Percentiles rank a stretch among this genome's conserved stretches.
These are phyloP conservation scores for Amazona guildingii DNA, from an alignment of 2,113 vertebrate species.

Conservation along the genomic window DNA sequence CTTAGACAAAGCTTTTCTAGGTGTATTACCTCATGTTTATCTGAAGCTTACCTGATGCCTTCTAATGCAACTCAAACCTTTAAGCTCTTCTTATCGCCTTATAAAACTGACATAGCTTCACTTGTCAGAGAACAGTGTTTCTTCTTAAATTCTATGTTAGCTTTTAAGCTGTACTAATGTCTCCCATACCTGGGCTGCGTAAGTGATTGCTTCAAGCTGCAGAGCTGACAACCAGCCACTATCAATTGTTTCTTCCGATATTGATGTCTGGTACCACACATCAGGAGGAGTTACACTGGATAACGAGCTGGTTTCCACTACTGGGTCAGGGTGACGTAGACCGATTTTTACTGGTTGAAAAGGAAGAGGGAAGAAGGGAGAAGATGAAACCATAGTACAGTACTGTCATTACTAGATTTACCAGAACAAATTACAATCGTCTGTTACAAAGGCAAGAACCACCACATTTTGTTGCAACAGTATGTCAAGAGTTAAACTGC, in stretches of 20 bases:
- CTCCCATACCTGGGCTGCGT: conserved; percentile 87
- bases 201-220: conserved; percentile 96
- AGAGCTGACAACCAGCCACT: conserved; percentile 93
- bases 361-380: background rate
- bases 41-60: background rate
- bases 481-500: background rate
- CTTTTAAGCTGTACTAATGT: background rate
- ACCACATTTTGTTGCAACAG: background rate
- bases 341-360: conserved; percentile 87
- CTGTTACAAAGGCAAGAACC: background rate
- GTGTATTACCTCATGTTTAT: background rate
- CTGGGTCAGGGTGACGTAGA: conserved; percentile 92
- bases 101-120: background rate
- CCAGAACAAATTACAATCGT: background rate
- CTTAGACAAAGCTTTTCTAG: background rate
- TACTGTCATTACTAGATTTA: background rate
- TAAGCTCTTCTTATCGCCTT: background rate
- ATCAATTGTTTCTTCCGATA: conserved; percentile 95
- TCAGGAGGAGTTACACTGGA: conserved; percentile 96
- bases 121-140: background rate
- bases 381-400: background rate
- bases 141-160: background rate
- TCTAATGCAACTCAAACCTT: background rate
- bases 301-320: conserved; percentile 96
- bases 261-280: conserved; percentile 94